A percentile compares a stretch with the other conserved stretches of the same genome.
These are phyloP conservation scores for Chalcosyrphus nemorum DNA, from an alignment of 2,888 invertebrate species.

Conservation along the genomic window DNA sequence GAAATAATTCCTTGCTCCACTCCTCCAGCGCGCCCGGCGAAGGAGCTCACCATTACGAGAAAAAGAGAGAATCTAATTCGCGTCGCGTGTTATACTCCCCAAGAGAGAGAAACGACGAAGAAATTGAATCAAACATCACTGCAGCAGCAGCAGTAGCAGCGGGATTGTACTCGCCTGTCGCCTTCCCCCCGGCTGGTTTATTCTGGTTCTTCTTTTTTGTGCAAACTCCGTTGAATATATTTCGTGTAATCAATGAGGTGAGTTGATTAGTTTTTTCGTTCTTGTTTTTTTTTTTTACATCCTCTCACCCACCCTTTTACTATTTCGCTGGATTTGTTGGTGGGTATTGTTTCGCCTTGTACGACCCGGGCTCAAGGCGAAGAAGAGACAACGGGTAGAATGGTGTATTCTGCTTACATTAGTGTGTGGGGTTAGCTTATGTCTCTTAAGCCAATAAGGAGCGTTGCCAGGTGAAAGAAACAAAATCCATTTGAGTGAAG, in stretches of 20 bases:
- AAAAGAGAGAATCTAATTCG: conserved; percentile 21
- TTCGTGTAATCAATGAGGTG: conserved; percentile 58
- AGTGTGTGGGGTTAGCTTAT: conserved; percentile 25
- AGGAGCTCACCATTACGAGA: background rate
- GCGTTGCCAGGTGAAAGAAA: conserved; percentile 11
- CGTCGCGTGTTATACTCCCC: conserved; percentile 8
- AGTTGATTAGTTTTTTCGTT: conserved; percentile 6
- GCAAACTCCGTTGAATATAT: conserved; percentile 11
- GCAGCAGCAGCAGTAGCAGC: too few relatives aligned
- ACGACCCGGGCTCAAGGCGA: conserved; percentile 17
- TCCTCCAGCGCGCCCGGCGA: conserved; percentile 7
- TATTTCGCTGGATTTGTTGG: background rate
- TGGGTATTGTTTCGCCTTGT: background rate
- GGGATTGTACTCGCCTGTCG: background rate
- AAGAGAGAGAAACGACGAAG: background rate
- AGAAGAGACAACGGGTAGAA: background rate
- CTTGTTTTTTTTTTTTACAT: background rate
- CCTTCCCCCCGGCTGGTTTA: background rate
- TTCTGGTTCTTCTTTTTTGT: conserved; percentile 5
- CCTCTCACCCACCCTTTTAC: background rate
- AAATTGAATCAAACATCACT: conserved; percentile 4
- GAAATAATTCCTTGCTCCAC: background rate
- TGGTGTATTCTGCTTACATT: background rate
- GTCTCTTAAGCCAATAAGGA: conserved; percentile 23
- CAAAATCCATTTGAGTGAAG: background rate